Evolutionary conservation across 1,140 invertebrate genomes (phyloP).

Genomic region (Rhagoletis pomonella): DNA sequence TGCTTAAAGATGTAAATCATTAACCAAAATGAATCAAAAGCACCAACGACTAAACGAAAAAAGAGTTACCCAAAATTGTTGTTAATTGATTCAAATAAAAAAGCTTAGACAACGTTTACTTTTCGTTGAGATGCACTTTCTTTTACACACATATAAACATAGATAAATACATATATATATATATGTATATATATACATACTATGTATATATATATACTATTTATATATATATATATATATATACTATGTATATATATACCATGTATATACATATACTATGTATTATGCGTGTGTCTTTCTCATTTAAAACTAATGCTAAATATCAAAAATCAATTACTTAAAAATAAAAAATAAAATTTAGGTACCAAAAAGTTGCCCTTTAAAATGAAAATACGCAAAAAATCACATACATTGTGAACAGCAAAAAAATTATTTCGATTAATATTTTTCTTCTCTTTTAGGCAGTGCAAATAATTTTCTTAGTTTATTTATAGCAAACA

Average conservation of each 20-base stretch:
- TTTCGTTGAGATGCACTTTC: not conserved
- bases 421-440: conserved; percentile 46
- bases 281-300: too few relatives aligned
- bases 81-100: conserved; percentile 2
- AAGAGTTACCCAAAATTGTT: not conserved
- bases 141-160: not conserved
- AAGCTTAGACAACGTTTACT: not conserved
- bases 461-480: conserved; percentile 72
- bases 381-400: conserved; percentile 45
- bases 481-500: conserved; percentile 33
- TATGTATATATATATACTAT: too few relatives aligned
- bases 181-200: too few relatives aligned
- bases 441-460: too few relatives aligned
- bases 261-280: too few relatives aligned
- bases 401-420: conserved; percentile 20
- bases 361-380: conserved; percentile 22
- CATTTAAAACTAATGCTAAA: not conserved
- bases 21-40: conserved; percentile 52
- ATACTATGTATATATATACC: too few relatives aligned
- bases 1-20: conserved; percentile 53
- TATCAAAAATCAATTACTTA: conserved; percentile 22
- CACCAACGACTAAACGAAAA: conserved; percentile 47
- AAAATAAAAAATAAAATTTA: conserved; percentile 16
- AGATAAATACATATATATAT: too few relatives aligned
- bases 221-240: not conserved